Conservation (phyloP, 2,113 vertebrate genomes). For the Cichladusa arquata region DNA sequence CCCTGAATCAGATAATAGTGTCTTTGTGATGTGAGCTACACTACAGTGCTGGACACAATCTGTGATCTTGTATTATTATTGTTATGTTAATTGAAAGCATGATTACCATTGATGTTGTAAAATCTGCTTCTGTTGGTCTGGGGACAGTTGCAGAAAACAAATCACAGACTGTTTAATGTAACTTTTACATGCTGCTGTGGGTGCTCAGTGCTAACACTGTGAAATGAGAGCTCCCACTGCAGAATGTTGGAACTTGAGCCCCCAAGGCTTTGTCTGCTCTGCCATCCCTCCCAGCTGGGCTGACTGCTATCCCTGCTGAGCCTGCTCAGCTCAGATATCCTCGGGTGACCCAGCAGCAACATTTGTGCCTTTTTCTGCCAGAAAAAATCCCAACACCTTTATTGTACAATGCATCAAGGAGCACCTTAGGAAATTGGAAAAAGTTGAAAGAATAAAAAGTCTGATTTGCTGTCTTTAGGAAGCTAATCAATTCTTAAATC, state of each 20-base stretch:
- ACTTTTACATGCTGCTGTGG: fast-evolving
- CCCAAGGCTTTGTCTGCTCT: not conserved
- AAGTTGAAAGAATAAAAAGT: not conserved
- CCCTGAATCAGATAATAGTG: not conserved
- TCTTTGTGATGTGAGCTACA: not conserved
- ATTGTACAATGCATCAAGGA: not conserved
- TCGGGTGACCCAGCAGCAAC: not conserved
- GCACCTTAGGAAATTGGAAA: not conserved
- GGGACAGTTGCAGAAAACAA: not conserved
- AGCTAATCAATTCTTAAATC: not conserved
- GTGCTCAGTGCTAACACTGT: not conserved
- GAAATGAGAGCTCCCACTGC: not conserved
- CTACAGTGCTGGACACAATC: not conserved
- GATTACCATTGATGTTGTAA: not conserved
- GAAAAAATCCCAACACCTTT: not conserved
- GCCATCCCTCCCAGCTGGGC: not conserved
- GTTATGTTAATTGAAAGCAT: not conserved
- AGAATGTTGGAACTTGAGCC: not conserved
- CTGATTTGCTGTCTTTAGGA: not conserved
- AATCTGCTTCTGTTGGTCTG: not conserved
- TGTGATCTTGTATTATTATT: not conserved
- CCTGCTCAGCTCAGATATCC: not conserved
- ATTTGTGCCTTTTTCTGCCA: not conserved
- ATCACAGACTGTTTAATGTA: fast-evolving
- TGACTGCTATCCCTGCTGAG: not conserved